Conservation (phyloP, 2,888 invertebrate genomes). For the Nemurella pictetii region DNA sequence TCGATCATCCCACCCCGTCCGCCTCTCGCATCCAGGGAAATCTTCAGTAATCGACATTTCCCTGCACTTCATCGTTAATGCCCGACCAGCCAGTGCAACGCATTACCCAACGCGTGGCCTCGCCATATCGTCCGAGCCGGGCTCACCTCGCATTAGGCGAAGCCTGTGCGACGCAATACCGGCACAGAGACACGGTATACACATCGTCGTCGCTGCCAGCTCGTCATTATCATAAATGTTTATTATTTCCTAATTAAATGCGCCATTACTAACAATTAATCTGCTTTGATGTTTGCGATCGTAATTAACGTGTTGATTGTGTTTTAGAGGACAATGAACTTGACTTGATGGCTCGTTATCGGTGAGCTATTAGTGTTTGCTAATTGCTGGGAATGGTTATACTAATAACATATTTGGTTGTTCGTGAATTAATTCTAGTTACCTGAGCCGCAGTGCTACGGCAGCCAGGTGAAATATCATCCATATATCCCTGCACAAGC, state of each 20-base stretch:
- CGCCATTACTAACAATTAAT: conserved; percentile 9
- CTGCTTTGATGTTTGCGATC: background rate
- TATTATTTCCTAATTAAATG: conserved; percentile 16
- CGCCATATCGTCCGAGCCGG: background rate
- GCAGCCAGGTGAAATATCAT: no score
- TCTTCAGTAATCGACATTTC: background rate
- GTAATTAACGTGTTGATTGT: background rate
- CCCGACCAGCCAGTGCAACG: no score
- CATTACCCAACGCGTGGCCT: background rate
- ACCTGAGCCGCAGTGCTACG: no score
- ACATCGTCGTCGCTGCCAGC: no score
- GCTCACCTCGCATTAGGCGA: background rate
- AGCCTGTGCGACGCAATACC: background rate
- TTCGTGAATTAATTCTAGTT: no score
- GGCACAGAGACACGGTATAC: no score
- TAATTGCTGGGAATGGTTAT: background rate
- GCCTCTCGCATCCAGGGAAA: background rate
- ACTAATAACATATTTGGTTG: no score
- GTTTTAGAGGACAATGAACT: background rate
- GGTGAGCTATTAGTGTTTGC: background rate
- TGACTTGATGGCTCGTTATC: background rate
- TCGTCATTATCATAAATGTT: conserved; percentile 11
- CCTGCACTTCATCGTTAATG: no score
- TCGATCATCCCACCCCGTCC: no score
- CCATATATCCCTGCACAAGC: no score